Evolutionary conservation across 2,888 invertebrate genomes (phyloP).

Genomic region (Acanthosepion esculentum): DNA sequence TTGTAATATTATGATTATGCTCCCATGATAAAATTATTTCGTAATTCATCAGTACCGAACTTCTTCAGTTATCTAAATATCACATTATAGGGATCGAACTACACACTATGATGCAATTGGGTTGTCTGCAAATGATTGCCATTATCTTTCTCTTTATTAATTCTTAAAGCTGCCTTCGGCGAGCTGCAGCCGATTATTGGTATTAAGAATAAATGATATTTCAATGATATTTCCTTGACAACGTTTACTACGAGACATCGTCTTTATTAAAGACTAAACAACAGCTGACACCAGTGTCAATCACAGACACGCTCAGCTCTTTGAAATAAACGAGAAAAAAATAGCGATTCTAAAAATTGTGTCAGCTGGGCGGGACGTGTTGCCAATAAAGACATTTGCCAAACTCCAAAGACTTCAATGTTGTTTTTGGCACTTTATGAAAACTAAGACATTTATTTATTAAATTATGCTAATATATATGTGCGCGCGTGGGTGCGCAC

Average conservation of each 20-base stretch:
- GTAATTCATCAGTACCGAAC: too few relatives aligned
- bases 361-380: background rate
- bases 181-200: background rate
- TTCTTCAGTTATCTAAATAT: too few relatives aligned
- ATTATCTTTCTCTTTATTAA: background rate
- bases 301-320: background rate
- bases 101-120: too few relatives aligned
- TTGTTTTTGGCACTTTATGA: slow-evolving; percentile 13
- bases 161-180: background rate
- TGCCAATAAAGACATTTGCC: background rate
- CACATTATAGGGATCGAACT: too few relatives aligned
- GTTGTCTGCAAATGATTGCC: too few relatives aligned
- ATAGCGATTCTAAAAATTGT: background rate
- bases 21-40: too few relatives aligned
- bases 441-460: background rate
- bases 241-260: background rate
- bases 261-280: background rate
- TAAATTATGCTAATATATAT: background rate
- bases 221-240: background rate
- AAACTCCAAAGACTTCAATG: background rate
- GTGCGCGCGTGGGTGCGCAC: background rate
- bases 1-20: too few relatives aligned
- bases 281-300: slow-evolving; percentile 23
- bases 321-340: background rate
- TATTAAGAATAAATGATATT: background rate